Evolutionary conservation across 2,888 invertebrate genomes (phyloP).

Genomic region (Bursaphelenchus okinawaensis): DNA sequence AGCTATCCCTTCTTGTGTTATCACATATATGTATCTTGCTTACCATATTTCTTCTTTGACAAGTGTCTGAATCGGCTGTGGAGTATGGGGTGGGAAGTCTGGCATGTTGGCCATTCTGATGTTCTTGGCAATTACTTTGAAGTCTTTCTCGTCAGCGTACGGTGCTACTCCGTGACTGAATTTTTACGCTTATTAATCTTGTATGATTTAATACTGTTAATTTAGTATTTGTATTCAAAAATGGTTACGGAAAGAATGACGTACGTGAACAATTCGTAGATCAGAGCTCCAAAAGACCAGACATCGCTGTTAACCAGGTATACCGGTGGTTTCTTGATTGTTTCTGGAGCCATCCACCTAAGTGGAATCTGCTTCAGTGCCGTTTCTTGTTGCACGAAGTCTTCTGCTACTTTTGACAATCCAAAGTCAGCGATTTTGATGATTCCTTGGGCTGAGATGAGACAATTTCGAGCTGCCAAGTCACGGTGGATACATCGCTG

Average conservation of each 20-base stretch:
- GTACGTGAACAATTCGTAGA: conserved; percentile 35
- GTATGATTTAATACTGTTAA: too few relatives aligned
- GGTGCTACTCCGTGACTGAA: conserved; percentile 19
- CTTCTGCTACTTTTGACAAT: conserved; percentile 30
- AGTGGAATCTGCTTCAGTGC: conserved; percentile 24
- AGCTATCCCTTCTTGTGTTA: too few relatives aligned
- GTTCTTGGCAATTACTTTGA: conserved; percentile 24
- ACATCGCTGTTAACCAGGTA: conserved; percentile 38
- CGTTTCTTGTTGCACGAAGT: conserved; percentile 10
- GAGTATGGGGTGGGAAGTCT: conserved; percentile 24
- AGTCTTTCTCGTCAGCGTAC: conserved; percentile 16
- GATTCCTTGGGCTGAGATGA: conserved; percentile 58
- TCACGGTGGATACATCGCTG: conserved; percentile 79
- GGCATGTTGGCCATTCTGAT: conserved; percentile 36
- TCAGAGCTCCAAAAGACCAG: conserved; percentile 41
- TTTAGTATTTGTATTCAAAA: too few relatives aligned
- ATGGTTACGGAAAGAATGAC: too few relatives aligned
- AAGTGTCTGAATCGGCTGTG: conserved; percentile 13
- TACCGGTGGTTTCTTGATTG: conserved; percentile 29
- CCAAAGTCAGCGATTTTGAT: conserved; percentile 58
- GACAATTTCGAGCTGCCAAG: conserved; percentile 77
- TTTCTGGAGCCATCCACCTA: conserved; percentile 45
- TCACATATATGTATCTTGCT: too few relatives aligned
- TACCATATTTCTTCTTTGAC: conserved; percentile 13
- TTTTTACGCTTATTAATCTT: too few relatives aligned